Conservation (phyloP, 2,888 invertebrate genomes). For the Meganola albula region DNA sequence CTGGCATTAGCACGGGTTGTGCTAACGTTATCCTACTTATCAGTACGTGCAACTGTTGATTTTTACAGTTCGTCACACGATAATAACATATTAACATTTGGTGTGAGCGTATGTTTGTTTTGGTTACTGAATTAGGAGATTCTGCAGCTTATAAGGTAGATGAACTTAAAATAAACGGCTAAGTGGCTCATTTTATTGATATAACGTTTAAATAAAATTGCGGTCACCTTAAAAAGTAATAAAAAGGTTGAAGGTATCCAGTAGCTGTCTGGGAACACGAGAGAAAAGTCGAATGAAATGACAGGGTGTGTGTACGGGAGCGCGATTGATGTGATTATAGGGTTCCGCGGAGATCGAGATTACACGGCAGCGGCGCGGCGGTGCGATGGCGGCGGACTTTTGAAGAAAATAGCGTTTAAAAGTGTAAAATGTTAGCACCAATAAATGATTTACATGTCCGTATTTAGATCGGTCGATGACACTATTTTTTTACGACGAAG, state of each 20-base stretch:
- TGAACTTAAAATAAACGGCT: constrained; percentile 37
- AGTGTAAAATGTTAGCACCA: constrained; percentile 2
- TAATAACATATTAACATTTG: constrained; percentile 51
- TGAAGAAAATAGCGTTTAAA: constrained; percentile 10
- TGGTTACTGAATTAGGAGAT: constrained; percentile 31
- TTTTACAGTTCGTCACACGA: constrained; percentile 54
- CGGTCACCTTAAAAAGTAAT: constrained; percentile 54
- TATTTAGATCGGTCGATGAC: constrained; percentile 3
- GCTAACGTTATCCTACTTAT: constrained; percentile 69
- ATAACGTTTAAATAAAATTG: constrained; percentile 63
- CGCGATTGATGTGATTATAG: constrained; percentile 30
- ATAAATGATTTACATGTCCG: constrained; percentile 6
- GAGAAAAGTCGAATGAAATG: constrained; percentile 62
- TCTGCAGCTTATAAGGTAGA: constrained; percentile 36
- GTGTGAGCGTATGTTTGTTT: constrained; percentile 33
- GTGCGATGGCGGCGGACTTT: constrained; percentile 2
- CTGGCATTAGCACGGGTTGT: constrained; percentile 50
- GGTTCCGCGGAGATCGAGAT: constrained; percentile 38
- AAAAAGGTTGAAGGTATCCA: constrained; percentile 63
- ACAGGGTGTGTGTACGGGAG: constrained; percentile 33
- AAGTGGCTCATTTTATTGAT: constrained; percentile 54
- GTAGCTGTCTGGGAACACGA: constrained; percentile 70
- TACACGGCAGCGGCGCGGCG: neutral
- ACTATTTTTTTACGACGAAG: constrained; percentile 1
- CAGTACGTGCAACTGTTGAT: constrained; percentile 48